phyloP scores from a whole-genome alignment of 2,797 vertebrate genomes.

The Masticophis lateralis region DNA sequence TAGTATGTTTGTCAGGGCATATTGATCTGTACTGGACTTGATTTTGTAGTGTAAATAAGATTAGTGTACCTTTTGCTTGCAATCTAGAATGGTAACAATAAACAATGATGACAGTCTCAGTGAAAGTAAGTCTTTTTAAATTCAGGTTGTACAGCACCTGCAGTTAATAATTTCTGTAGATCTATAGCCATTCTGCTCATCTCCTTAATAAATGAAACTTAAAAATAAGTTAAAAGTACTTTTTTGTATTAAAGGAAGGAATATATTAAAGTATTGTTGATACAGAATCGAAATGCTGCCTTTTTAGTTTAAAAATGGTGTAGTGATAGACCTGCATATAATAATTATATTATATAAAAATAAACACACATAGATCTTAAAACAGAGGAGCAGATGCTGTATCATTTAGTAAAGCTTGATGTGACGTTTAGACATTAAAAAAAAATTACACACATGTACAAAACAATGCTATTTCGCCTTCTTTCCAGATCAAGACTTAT shows the following conservation, averaged over 20 bases:
- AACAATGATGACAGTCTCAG: background rate
- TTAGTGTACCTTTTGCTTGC: background rate
- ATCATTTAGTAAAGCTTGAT: conserved; percentile 4
- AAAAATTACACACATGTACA: background rate
- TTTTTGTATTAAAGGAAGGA: background rate
- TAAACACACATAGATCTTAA: background rate
- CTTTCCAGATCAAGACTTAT: conserved; percentile 19
- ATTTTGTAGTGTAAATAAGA: background rate
- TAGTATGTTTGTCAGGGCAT: background rate
- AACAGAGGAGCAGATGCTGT: background rate
- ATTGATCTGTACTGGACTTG: background rate
- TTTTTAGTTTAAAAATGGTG: background rate
- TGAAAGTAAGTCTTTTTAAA: background rate
- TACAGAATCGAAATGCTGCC: background rate
- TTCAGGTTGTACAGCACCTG: background rate
- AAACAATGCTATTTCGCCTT: background rate
- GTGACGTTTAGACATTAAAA: background rate
- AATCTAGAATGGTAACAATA: background rate
- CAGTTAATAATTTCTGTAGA: background rate
- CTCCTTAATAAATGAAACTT: background rate
- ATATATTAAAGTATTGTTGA: background rate
- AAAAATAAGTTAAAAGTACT: background rate
- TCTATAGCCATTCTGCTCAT: background rate
- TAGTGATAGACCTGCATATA: background rate
- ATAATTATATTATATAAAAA: background rate